Percentiles rank a stretch among this genome's conserved stretches.
Evolutionary conservation across 2,888 invertebrate genomes (phyloP).

Genomic region (Ophion ellenae): DNA sequence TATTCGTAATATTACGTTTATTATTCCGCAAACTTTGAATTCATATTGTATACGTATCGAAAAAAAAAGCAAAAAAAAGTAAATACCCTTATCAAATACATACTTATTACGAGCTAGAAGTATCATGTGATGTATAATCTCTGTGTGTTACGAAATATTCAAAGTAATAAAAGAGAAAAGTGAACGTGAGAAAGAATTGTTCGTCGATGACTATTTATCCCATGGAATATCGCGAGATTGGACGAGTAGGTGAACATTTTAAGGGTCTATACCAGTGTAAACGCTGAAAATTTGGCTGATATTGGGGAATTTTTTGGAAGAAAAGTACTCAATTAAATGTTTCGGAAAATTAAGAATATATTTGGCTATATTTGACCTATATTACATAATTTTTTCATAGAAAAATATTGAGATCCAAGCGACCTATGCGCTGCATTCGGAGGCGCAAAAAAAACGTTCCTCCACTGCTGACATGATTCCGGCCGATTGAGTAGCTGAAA

Average conservation of each 20-base stretch:
- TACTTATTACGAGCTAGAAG: conserved; percentile 78
- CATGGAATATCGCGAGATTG: background rate
- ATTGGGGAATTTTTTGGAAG: too few relatives aligned
- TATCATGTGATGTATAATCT: conserved; percentile 81
- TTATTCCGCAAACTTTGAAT: conserved; percentile 75
- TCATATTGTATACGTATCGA: conserved; percentile 67
- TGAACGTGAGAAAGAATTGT: conserved; percentile 64
- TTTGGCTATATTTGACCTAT: too few relatives aligned
- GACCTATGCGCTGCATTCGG: too few relatives aligned
- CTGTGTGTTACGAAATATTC: conserved; percentile 79
- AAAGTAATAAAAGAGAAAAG: conserved; percentile 78
- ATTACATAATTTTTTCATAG: too few relatives aligned
- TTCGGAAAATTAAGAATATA: too few relatives aligned
- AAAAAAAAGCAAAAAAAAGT: conserved; percentile 39
- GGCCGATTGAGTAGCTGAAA: too few relatives aligned
- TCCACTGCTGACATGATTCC: too few relatives aligned
- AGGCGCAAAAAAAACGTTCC: too few relatives aligned
- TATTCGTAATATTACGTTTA: conserved; percentile 75
- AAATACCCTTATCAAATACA: conserved; percentile 72
- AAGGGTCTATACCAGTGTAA: too few relatives aligned
- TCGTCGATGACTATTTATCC: background rate
- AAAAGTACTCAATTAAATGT: too few relatives aligned
- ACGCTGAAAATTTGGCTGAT: too few relatives aligned
- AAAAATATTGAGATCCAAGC: too few relatives aligned
- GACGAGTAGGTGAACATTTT: background rate